Evolutionary conservation across 2,113 vertebrate genomes (phyloP).

Genomic region (Rafetus swinhoei): DNA sequence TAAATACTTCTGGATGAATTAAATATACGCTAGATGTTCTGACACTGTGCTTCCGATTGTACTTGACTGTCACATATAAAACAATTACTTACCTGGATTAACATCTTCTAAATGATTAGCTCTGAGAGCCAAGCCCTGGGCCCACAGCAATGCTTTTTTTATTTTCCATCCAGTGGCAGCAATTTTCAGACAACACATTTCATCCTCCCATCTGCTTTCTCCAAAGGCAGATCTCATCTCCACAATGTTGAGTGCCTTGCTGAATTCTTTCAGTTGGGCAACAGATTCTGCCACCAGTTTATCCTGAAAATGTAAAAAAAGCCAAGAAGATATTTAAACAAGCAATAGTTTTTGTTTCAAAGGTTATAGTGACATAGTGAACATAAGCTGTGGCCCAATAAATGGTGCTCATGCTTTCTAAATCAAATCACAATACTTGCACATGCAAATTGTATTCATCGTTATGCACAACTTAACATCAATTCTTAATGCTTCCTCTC

Average conservation of each 20-base stretch:
- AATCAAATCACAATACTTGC: neutral
- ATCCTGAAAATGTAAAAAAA: conserved; percentile 75
- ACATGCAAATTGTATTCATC: neutral
- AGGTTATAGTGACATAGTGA: neutral
- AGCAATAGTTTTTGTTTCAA: neutral
- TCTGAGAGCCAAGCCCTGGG: conserved; percentile 86
- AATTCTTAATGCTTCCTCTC: neutral
- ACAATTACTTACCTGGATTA: conserved; percentile 79
- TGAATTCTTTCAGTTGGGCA: conserved; percentile 81
- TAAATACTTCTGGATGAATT: neutral
- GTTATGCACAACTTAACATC: neutral
- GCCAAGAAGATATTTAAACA: neutral
- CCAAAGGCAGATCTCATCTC: conserved; percentile 73
- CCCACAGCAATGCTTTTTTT: conserved; percentile 87
- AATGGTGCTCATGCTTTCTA: neutral
- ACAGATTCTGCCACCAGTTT: conserved; percentile 86
- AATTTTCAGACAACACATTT: conserved; percentile 82
- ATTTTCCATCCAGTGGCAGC: conserved; percentile 80
- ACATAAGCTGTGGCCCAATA: neutral
- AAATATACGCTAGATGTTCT: neutral
- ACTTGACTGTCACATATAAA: neutral
- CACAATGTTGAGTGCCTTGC: conserved; percentile 80
- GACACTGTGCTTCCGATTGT: neutral
- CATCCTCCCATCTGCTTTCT: conserved; percentile 76
- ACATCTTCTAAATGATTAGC: conserved; percentile 88